A percentile compares a stretch with the other conserved stretches of the same genome.
Evolutionary conservation across 1,140 invertebrate genomes (phyloP).

Genomic region (Bradynema listronoti): DNA sequence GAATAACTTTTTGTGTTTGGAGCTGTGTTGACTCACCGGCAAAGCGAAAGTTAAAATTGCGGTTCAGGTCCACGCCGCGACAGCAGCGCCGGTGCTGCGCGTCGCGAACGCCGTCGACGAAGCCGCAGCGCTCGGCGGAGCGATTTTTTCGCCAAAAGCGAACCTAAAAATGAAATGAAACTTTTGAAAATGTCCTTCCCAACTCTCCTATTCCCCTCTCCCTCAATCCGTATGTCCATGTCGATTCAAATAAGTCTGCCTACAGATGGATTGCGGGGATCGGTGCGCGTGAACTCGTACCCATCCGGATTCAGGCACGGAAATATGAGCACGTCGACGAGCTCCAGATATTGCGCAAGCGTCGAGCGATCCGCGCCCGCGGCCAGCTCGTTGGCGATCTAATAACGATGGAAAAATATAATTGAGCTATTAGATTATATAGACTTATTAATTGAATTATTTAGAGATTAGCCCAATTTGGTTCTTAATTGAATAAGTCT

Average conservation of each 20-base stretch:
- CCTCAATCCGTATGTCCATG: neutral
- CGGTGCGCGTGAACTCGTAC: slow-evolving; percentile 53
- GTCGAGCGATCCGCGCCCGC: slow-evolving; percentile 39
- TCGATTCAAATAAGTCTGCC: neutral
- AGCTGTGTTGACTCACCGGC: slow-evolving; percentile 33
- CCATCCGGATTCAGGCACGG: slow-evolving; percentile 68
- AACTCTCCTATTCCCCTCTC: neutral
- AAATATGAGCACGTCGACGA: slow-evolving; percentile 63
- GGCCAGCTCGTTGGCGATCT: slow-evolving; percentile 39
- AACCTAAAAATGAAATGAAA: slow-evolving; percentile 17
- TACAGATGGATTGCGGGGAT: slow-evolving; percentile 48
- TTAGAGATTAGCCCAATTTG: neutral
- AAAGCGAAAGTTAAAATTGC: slow-evolving; percentile 46
- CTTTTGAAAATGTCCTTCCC: neutral
- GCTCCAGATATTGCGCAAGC: slow-evolving; percentile 50
- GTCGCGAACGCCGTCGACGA: slow-evolving; percentile 30
- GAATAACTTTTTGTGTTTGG: no score
- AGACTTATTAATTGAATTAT: slow-evolving; percentile 5
- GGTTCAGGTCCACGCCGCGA: slow-evolving; percentile 50
- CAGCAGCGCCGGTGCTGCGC: slow-evolving; percentile 41
- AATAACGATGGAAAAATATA: slow-evolving; percentile 9
- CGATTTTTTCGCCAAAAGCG: slow-evolving; percentile 54
- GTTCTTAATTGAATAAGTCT: slow-evolving; percentile 3
- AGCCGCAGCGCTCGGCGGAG: slow-evolving; percentile 36
- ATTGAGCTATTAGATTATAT: neutral